Percentiles rank a stretch among this genome's conserved stretches.
Conservation (phyloP, 2,888 invertebrate genomes). For the Orthonevra nobilis region DNA sequence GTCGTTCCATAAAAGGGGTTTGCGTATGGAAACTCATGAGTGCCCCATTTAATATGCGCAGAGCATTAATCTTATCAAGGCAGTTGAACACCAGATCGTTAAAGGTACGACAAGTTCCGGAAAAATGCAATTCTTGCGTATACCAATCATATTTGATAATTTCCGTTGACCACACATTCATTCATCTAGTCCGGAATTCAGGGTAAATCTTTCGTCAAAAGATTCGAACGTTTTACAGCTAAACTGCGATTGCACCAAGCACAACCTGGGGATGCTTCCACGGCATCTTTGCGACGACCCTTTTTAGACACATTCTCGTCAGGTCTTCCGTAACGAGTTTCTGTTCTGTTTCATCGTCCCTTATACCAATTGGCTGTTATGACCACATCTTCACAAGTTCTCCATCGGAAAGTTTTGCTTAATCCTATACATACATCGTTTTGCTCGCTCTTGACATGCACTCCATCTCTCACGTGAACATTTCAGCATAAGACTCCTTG, state of each 20-base stretch:
- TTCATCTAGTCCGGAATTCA: neutral
- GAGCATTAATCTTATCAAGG: too few relatives aligned
- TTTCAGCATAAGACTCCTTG: neutral
- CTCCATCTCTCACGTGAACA: neutral
- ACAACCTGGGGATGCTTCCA: neutral
- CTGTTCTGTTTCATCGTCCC: neutral
- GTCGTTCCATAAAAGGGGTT: too few relatives aligned
- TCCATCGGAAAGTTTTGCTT: neutral
- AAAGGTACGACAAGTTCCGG: too few relatives aligned
- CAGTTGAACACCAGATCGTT: too few relatives aligned
- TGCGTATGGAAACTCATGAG: too few relatives aligned
- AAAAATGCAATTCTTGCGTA: too few relatives aligned
- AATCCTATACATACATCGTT: neutral
- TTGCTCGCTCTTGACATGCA: neutral
- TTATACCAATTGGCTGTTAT: neutral
- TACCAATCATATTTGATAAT: too few relatives aligned
- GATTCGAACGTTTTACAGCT: neutral
- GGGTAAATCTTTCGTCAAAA: neutral
- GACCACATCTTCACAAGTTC: neutral
- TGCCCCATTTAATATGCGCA: too few relatives aligned
- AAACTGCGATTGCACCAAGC: neutral
- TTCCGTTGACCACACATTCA: too few relatives aligned
- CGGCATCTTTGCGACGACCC: neutral
- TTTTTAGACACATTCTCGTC: neutral
- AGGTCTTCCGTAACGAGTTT: neutral